Evolutionary conservation across 2,888 invertebrate species (phyloP).

Genomic region (Drosophila longiperda): DNA sequence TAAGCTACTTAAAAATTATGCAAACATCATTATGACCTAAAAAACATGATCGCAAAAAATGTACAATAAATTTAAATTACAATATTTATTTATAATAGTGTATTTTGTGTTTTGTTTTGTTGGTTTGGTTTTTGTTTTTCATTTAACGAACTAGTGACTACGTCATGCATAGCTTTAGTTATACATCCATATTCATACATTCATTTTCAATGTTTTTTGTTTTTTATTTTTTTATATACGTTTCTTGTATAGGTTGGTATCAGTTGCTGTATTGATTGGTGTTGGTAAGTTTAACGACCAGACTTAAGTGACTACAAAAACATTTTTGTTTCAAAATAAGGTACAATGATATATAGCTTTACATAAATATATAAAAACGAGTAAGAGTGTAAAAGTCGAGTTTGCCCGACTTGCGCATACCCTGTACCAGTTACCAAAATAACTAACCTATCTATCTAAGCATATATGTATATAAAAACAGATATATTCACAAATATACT

Average conservation of each 20-base stretch:
- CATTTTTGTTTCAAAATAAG: constrained; percentile 74
- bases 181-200: constrained; percentile 24
- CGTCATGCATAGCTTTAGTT: constrained; percentile 47
- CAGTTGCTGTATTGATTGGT: constrained; percentile 68
- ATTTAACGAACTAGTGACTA: constrained; percentile 68
- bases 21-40: constrained; percentile 64
- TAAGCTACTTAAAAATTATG: constrained; percentile 75
- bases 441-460: neutral
- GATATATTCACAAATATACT: neutral
- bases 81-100: constrained; percentile 52
- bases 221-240: constrained; percentile 29
- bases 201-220: neutral
- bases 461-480: neutral
- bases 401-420: constrained; percentile 1
- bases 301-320: constrained; percentile 77
- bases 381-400: constrained; percentile 2
- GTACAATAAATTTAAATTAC: constrained; percentile 52
- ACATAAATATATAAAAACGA: constrained; percentile 35
- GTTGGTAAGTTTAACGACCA: constrained; percentile 73
- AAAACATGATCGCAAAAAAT: constrained; percentile 58
- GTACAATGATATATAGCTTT: constrained; percentile 71
- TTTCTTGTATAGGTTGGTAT: constrained; percentile 62
- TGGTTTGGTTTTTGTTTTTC: constrained; percentile 14
- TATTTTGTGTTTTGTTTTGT: constrained; percentile 48
- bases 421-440: neutral